Base-by-base conservation (phyloP, 1,140 invertebrate species). In the Macrotrachela quadricornifera region DNA sequence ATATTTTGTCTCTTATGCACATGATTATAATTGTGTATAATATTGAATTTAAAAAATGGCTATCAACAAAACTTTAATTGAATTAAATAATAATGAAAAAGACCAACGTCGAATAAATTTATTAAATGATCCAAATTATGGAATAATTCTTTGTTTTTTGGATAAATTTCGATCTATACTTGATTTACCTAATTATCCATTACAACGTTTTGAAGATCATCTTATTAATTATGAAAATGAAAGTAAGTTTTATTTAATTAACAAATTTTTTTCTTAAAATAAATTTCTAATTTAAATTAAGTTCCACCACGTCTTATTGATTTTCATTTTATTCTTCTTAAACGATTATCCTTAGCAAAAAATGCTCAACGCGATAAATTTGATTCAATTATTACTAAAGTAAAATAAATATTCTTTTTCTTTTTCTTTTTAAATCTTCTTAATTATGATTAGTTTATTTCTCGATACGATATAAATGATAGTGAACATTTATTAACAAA, bases 161-260 rank as follows among this genome's bases (percentile, higher is more conserved):
- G 42, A 51, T 6, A 51, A 51, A 44, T 51, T 51, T 45, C 41
- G 41, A 13, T 36, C 40, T 21, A 6, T 44, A 44, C 44, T 51
- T 44, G 44, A 38, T 36, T 45, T 51, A 30, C 43, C 43, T 17
- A 30, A 51, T 18, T 44, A 44, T 37, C 16, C 15, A 37, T 51
- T 44, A 16, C 21, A 45, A 15, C 30, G 16, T 15, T 51, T 51
- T 45, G 49, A 51, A 18, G 15, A 21, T 15, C 17, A 18, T 46
- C n/a, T 54, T 51, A 50, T 54, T 42, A 21, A 56, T 55, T 44
- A 21, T 39, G 21, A 54, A 51, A 4, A 50, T 46, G 12, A 41
- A 48, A 37, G 49, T 9, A 46, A 51, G 18, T 21, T 46, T 38
- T 52, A 18, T 46, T n/a, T 38, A 51, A 38, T 15, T 46, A 49